phyloP scores from a whole-genome alignment of 2,113 vertebrate species.

The Eublepharis macularius region DNA sequence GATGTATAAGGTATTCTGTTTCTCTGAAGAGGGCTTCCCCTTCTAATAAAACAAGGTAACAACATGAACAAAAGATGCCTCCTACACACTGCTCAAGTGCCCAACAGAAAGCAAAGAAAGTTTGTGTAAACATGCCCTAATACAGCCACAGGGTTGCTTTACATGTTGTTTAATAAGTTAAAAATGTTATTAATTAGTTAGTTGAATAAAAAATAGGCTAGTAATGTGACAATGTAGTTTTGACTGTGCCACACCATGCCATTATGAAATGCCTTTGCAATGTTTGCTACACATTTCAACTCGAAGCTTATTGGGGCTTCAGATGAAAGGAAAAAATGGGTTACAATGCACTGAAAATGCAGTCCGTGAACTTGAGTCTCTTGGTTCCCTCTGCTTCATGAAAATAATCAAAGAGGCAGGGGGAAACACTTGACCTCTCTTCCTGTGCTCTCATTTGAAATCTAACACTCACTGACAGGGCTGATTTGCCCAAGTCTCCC shows the following conservation, averaged over 20 bases:
- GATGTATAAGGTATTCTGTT: too few relatives aligned
- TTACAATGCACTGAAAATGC: background rate
- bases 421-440: background rate
- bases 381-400: background rate
- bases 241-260: background rate
- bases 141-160: background rate
- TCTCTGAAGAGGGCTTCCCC: background rate
- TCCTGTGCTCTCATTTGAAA: background rate
- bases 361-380: background rate
- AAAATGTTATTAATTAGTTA: background rate
- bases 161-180: background rate
- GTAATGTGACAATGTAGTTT: too few relatives aligned
- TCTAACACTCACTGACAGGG: background rate
- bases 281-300: background rate
- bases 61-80: background rate
- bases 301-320: background rate
- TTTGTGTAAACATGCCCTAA: background rate
- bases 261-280: background rate
- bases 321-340: background rate
- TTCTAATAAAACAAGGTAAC: background rate
- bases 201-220: background rate
- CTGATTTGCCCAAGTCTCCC: background rate
- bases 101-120: background rate
- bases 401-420: background rate
- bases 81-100: background rate